Conservation (phyloP, 1,140 invertebrate genomes). For the Diploscapter pachys region DNA sequence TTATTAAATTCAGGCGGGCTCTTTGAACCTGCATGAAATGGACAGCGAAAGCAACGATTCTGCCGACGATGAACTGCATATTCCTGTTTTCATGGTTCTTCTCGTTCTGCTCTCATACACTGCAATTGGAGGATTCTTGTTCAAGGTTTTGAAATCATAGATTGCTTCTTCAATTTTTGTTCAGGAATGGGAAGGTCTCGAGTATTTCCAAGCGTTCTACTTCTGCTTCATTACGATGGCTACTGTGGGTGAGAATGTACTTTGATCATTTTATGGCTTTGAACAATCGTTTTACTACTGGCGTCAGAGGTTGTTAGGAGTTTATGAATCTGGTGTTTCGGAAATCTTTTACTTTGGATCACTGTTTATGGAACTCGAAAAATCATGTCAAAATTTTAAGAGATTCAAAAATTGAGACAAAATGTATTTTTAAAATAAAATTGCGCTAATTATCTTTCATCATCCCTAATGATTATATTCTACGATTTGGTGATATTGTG, state of each 20-base stretch:
- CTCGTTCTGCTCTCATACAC: conserved; percentile 54
- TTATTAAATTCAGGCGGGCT: conserved; percentile 37
- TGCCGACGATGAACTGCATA: conserved; percentile 48
- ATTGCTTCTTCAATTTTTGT: conserved; percentile 29
- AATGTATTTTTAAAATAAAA: neutral
- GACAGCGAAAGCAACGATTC: conserved; percentile 39
- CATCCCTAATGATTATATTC: conserved; percentile 2
- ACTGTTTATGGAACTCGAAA: no score
- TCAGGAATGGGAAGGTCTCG: conserved; percentile 55
- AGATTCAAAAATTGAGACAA: neutral
- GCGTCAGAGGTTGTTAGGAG: no score
- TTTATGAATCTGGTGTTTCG: no score
- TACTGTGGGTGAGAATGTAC: conserved; percentile 44
- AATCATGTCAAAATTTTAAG: no score
- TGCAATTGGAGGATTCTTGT: conserved; percentile 48
- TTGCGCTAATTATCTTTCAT: no score
- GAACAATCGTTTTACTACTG: no score
- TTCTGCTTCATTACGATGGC: conserved; percentile 60
- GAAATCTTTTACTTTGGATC: no score
- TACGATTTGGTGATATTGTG: conserved; percentile 57
- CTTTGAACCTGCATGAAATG: conserved; percentile 55
- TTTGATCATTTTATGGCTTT: no score
- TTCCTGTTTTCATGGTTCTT: conserved; percentile 57
- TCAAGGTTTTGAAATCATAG: neutral
- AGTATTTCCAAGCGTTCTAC: conserved; percentile 59